Base-by-base conservation (phyloP, 2,888 invertebrate genomes). In the Stegophylla sp. region DNA sequence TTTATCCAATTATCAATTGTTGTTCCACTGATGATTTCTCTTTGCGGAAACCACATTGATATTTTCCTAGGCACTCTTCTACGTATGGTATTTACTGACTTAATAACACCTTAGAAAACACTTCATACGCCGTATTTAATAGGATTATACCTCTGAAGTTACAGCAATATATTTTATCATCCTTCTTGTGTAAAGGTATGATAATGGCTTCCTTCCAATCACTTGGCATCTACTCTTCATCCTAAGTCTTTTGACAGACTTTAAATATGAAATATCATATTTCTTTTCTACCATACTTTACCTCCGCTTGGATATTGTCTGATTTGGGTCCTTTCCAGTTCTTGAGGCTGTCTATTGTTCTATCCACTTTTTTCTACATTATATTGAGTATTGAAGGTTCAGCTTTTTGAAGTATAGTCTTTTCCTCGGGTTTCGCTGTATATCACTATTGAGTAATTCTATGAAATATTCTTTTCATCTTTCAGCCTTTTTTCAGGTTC, bases 311-410 rank as follows among this genome's bases (percentile, higher is more conserved):
- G 48, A 51, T 66, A 4, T 45, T 51, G 48, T 64, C 51, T 20
- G 34, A 64, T 9, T 51, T 66, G 9, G 34, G 64, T 20, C 64
- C 64, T 34, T 76, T 76, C 51, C 66, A 61, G 20, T 76, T 76
- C 7, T 53, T 71, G 3, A 71, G 34, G 34, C n/a, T 5, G 28
- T 71, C 28, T 53, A 53, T 53, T 5, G 53, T 26, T 20, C 12
- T 34, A 20, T 20, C n/a, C 4, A n/a, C 34, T 71, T 28, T 34
- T 7, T 71, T 53, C 20, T 28, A 20, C 5, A 10, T 53, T 53
- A 71, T 34, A 13, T 69, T 20, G 3, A 28, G 4, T n/a, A 69
- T 0, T 51, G 13, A 4, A 20, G 26, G 10, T 51, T 51, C 10
- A 23, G 3, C 26, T 67, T 20, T 67, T 48, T 67, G 67, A 20